Percentiles rank a stretch among this genome's conserved stretches.
These are phyloP conservation scores for Chymomyza caudatula DNA, from an alignment of 2,888 invertebrate genomes.

Conservation along the genomic window DNA sequence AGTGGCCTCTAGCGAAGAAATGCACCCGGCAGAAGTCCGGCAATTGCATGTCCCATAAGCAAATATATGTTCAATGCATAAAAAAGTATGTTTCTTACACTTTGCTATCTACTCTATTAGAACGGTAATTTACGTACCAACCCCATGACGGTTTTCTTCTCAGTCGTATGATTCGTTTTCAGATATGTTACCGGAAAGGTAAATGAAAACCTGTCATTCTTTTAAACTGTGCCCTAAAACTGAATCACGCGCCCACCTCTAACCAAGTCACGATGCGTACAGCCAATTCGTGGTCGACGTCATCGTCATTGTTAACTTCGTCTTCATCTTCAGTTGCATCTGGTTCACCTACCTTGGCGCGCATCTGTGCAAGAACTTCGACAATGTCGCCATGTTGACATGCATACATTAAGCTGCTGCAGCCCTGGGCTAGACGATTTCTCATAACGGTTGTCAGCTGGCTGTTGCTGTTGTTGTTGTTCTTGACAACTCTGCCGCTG, in stretches of 20 bases:
- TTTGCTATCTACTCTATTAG: too few species aligned
- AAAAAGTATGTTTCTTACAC: too few species aligned
- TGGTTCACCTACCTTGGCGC: conserved; percentile 83
- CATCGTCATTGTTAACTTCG: neutral
- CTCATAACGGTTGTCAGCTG: conserved; percentile 37
- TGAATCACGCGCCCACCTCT: neutral
- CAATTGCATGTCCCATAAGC: too few species aligned
- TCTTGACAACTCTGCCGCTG: conserved; percentile 6
- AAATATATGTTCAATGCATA: too few species aligned
- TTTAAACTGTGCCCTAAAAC: too few species aligned
- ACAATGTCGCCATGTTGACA: conserved; percentile 92
- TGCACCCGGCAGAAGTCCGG: too few species aligned
- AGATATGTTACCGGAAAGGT: too few species aligned
- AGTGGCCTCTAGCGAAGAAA: too few species aligned
- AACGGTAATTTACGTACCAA: too few species aligned
- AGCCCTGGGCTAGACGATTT: conserved; percentile 82
- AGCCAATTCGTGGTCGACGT: neutral
- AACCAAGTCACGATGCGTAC: neutral
- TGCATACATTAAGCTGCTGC: conserved; percentile 93
- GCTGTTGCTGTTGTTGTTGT: neutral
- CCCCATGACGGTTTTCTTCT: too few species aligned
- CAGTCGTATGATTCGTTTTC: too few species aligned
- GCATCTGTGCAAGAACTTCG: conserved; percentile 86
- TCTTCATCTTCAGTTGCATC: neutral
- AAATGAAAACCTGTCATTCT: too few species aligned